Base-by-base conservation (phyloP, 2,797 vertebrate genomes). In the Lophotriccus pileatus region DNA sequence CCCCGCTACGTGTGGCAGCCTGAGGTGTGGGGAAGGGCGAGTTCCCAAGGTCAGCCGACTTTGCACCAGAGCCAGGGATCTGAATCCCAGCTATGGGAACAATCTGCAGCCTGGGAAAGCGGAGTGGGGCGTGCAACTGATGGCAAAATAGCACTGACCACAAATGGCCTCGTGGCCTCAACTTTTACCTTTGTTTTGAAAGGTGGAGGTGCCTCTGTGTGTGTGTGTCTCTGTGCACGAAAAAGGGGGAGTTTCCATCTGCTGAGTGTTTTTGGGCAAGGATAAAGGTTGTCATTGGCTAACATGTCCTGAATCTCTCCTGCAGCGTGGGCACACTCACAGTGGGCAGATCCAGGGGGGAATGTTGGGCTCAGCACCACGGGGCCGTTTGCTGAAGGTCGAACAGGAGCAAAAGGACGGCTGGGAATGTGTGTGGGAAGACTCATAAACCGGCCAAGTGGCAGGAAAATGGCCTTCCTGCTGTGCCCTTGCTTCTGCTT, bases 321-420 rank as follows among this genome's bases (percentile, higher is more conserved):
- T 10, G 27, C 2, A 7, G 56, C 3, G 0, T 2, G 52, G 49
- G 3, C 47, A 24, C 0, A 0, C 28, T 37, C 18, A 28, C 44
- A 3, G 21, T 7, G 70, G 62, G 72, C 62, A 83, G 28, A 46
- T 49, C 66, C 1, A 0, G 3, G 14, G 53, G 92, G 64, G 18
- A 27, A 7, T 1, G 10, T 7, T 0, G 1, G 36, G 53, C 44
- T 78, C 37, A 2, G 74, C 41, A 7, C 19, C 34, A 1, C 0
- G 4, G 78, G 15, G 79, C 21, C 0, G 0, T 30, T 12, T 15
- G 32, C 2, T 30, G 85, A 28, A 58, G 83, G 21, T 50, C 2
- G 0, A 1, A 3, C 0, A 0, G 70, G 49, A 76, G 79, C 46
- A 7, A 15, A 4, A 36, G 62, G 34, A 13, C 0, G 3, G 43